Evolutionary conservation across 2,113 vertebrate genomes (phyloP).

Genomic region (Formicarius rufipectus): DNA sequence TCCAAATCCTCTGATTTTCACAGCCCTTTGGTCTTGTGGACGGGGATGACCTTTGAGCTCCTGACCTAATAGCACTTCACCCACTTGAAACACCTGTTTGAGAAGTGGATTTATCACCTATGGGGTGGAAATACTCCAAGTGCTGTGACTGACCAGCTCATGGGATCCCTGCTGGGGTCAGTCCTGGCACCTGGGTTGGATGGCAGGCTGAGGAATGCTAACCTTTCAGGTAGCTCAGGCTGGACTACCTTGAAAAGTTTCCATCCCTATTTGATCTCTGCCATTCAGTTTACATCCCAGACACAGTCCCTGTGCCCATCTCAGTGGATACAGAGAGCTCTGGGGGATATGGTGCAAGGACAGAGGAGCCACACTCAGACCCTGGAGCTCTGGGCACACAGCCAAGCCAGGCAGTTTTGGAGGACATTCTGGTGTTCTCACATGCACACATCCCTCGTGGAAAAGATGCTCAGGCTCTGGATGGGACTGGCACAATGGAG

Average conservation of each 20-base stretch:
- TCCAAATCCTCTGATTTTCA: background rate
- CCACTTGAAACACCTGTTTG: background rate
- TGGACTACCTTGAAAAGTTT: background rate
- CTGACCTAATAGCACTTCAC: background rate
- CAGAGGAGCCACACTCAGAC: background rate
- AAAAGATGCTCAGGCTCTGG: background rate
- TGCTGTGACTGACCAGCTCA: rapidly evolving
- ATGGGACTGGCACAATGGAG: background rate
- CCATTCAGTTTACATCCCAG: rapidly evolving
- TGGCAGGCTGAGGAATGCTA: background rate
- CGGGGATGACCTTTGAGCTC: background rate
- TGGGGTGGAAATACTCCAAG: background rate
- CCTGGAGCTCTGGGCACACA: background rate
- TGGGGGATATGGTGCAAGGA: too few relatives aligned
- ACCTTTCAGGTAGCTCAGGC: background rate
- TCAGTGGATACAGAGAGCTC: rapidly evolving
- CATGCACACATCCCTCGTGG: background rate
- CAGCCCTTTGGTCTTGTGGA: background rate
- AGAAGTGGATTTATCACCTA: background rate
- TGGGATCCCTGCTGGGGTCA: background rate
- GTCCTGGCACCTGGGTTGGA: background rate
- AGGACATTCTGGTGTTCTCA: background rate
- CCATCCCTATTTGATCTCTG: background rate
- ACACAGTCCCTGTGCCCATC: background rate
- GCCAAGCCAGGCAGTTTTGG: rapidly evolving